Evolutionary conservation across 2,888 invertebrate species (phyloP), one percentile per base, ranked within the genome.

Genomic region (Bhutanitis thaidina): DNA sequence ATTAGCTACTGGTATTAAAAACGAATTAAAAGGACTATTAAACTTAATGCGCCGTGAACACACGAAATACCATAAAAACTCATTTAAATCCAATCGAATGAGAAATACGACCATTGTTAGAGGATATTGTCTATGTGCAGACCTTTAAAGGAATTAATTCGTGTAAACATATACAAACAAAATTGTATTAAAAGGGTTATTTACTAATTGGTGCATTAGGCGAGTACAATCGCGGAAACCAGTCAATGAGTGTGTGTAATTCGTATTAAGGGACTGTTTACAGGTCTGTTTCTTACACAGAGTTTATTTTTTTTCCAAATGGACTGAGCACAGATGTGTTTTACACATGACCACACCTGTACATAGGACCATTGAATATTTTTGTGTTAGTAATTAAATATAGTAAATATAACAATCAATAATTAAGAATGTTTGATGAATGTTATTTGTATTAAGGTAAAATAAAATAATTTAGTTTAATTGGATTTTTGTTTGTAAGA

Each of bases 191-290:
- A 67, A 76, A 76, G 80, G 81, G 80, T 77, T 82, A 78, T 83
- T 81, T 80, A 80, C 70, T 82, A 84, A 86, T 85, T 82, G 81
- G 72, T 74, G 71, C 69, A 77, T 77, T 74, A 71, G 66, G 65
- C 61, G 62, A 70, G 71, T 74, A 80, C 77, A 85, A 75, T 79
- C 72, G 67, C 69, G 74, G 72, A 80, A 86, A 81, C 78, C 74
- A 80, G 73, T 80, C 82, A 83, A 78, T 78, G 75, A 75, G 65
- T 58, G 80, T 81, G 87, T 86, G 72, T 80, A 74, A 88, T 87
- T 78, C 87, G 83, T 77, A 86, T 89, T 86, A 88, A 71, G 69
- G 76, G 76, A 76, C 77, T 78, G 79, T 85, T 85, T 86, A 84
- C 82, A 81, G 74, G 75, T 71, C 65, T 70, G 69, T 72, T 74